Evolutionary conservation across 1,140 invertebrate species (phyloP).

Genomic region (Scylla paramamosain): DNA sequence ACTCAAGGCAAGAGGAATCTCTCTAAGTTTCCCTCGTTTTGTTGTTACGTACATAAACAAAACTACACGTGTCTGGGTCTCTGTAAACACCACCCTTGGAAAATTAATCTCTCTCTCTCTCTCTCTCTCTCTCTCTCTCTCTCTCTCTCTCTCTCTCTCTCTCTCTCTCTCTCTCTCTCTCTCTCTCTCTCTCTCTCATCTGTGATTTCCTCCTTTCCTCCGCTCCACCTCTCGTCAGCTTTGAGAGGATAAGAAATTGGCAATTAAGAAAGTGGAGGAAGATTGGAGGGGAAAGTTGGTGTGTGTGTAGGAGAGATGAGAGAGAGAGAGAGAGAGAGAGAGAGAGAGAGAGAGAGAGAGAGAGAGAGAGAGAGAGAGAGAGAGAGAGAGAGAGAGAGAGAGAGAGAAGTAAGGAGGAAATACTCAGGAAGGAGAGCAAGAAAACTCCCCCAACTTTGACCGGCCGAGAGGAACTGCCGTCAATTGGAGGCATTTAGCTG

Average conservation of each 20-base stretch:
- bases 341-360: background rate
- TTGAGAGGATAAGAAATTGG: background rate
- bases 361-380: background rate
- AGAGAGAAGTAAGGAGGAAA: background rate
- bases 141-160: constrained; percentile 38
- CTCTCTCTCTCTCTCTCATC: constrained; percentile 23
- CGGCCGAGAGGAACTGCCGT: no score
- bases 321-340: background rate
- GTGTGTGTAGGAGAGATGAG: background rate
- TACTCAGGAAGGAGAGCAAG: background rate
- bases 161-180: background rate
- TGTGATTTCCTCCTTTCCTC: background rate
- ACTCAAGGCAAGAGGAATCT: background rate
- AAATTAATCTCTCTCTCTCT: constrained; percentile 2
- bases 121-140: constrained; percentile 28
- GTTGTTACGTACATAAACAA: background rate
- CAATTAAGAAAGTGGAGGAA: constrained; percentile 22
- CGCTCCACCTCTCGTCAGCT: background rate
- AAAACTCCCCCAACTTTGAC: no score
- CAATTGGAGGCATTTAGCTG: no score
- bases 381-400: background rate
- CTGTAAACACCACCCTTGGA: background rate
- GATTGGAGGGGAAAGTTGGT: background rate
- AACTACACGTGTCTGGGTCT: background rate
- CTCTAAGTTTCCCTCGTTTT: background rate